phyloP scores from a whole-genome alignment of 2,113 vertebrate species.

The Irena cyanogastra region DNA sequence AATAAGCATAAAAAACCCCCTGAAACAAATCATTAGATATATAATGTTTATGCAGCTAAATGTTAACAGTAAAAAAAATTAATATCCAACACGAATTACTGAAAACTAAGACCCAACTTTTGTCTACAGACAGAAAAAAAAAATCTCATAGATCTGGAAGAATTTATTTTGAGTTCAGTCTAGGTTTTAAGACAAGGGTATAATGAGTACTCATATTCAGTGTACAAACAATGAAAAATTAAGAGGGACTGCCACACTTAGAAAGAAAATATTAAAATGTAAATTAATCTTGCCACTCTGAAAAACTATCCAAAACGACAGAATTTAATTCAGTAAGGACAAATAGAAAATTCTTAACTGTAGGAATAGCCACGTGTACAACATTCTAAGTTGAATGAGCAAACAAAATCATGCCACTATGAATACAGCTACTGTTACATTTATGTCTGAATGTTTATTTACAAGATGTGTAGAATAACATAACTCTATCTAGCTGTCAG shows the following conservation, averaged over 20 bases:
- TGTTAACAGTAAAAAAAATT: neutral
- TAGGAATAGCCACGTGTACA: neutral
- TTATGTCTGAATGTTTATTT: neutral
- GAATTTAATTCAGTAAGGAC: neutral
- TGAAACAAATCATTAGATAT: neutral
- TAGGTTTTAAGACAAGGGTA: neutral
- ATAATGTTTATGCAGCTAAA: neutral
- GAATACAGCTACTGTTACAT: neutral
- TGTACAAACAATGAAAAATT: neutral
- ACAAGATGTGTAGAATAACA: neutral
- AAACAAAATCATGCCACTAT: neutral
- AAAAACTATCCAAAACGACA: neutral
- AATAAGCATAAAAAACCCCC: neutral
- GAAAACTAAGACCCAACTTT: neutral
- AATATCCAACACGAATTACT: neutral
- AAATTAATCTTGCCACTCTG: neutral
- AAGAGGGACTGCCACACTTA: neutral
- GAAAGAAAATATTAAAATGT: neutral
- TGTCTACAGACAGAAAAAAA: neutral
- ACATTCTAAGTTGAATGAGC: neutral
- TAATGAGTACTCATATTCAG: neutral
- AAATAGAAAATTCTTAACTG: neutral
- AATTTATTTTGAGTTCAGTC: neutral
- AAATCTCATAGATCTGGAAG: neutral
- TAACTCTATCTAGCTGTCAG: neutral